A percentile compares a stretch with the other conserved stretches of the same genome.
Conservation (phyloP, 2,888 invertebrate species). For the Acleris laterana region DNA sequence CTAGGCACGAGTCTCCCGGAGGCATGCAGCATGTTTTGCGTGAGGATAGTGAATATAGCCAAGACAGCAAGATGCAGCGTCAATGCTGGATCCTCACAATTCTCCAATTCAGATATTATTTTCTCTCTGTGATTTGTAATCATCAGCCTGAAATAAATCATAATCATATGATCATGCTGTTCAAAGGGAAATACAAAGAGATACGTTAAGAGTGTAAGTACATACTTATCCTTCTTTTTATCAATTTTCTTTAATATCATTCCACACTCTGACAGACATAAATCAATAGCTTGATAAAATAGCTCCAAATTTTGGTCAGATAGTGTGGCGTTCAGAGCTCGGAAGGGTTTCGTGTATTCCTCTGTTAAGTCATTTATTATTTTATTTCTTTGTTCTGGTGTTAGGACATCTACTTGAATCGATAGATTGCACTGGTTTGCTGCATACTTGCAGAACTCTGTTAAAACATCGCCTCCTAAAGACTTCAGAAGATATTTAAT, state of each 20-base stretch:
- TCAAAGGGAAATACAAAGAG: no score
- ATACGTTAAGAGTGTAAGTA: conserved; percentile 28
- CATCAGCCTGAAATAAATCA: conserved; percentile 83
- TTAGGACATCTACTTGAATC: conserved; percentile 84
- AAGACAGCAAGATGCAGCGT: conserved; percentile 90
- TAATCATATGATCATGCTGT: no score
- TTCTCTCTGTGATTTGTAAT: conserved; percentile 92
- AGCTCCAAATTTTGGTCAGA: conserved; percentile 89
- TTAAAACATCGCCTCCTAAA: conserved; percentile 91
- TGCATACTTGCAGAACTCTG: conserved; percentile 91
- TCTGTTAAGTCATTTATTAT: conserved; percentile 87
- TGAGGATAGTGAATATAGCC: conserved; percentile 91
- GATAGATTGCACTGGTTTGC: conserved; percentile 89
- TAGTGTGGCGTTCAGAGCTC: conserved; percentile 88
- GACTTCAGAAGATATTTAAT: conserved; percentile 94
- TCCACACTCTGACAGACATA: conserved; percentile 88
- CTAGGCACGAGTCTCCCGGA: conserved; percentile 96
- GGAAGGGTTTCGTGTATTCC: conserved; percentile 87
- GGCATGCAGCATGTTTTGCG: conserved; percentile 94
- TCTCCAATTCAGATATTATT: conserved; percentile 90
- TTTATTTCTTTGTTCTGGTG: conserved; percentile 88
- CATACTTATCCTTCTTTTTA: conserved; percentile 91
- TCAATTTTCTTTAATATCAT: conserved; percentile 95
- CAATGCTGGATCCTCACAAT: conserved; percentile 90
- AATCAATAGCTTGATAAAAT: conserved; percentile 90